phyloP scores from a whole-genome alignment of 2,888 invertebrate species.

The Ametastegia equiseti region DNA sequence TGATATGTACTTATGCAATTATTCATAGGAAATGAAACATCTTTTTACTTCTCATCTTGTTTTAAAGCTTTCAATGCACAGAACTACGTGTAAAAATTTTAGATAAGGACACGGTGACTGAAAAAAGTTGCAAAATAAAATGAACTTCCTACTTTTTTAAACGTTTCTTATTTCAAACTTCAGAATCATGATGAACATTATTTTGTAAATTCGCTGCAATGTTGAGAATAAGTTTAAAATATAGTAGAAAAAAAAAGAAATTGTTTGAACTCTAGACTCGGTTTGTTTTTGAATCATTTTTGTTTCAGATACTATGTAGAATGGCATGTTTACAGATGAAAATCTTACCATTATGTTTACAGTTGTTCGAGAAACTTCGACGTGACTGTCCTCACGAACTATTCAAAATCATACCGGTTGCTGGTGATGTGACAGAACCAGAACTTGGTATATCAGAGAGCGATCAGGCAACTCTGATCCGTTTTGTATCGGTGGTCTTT shows the following conservation, averaged over 20 bases:
- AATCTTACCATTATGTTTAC: conserved; percentile 45
- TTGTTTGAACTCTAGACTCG: neutral
- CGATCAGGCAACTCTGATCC: conserved; percentile 77
- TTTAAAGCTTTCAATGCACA: neutral
- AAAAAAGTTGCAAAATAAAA: neutral
- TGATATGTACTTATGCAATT: no score
- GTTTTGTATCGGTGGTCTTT: conserved; percentile 86
- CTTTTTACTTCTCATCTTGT: neutral
- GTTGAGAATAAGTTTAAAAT: neutral
- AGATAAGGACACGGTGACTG: neutral
- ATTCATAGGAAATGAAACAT: neutral
- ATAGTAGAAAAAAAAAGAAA: neutral
- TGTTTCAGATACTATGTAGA: neutral
- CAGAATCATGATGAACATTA: neutral
- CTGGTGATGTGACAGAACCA: conserved; percentile 81
- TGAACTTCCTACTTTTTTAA: no score
- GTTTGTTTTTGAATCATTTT: neutral
- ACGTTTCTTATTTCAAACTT: neutral
- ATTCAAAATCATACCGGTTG: conserved; percentile 82
- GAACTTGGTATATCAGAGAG: conserved; percentile 79
- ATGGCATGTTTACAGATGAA: neutral
- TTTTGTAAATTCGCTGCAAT: neutral
- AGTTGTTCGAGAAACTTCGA: conserved; percentile 82
- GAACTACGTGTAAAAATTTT: neutral
- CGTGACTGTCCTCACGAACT: conserved; percentile 79